Base-by-base conservation (phyloP, 2,888 invertebrate species). In the Hirtodrosophila trivittata region DNA sequence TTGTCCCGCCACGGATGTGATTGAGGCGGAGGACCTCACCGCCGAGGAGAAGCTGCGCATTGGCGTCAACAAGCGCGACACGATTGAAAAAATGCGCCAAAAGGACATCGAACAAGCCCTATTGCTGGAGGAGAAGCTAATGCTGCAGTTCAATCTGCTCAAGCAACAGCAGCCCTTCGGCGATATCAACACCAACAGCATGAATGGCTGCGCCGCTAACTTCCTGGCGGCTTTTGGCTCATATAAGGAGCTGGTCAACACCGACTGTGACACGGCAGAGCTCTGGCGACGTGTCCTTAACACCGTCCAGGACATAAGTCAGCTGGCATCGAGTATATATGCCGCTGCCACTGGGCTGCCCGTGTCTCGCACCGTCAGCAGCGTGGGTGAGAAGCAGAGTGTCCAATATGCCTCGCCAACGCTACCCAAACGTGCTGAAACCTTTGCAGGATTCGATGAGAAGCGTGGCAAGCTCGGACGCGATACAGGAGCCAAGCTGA, bases 401-500 rank as follows among this genome's bases (percentile, higher is more conserved):
- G 94, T 94, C 18, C 93, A 95, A 0, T 97, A 96, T 89, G 94
- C 95, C 66, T 95, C 96, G 21, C 96, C 97, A 10, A 95, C 95
- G 30, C 91, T 98, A 65, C 98, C 98, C 12, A 95, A 97, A 80
- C 93, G 98, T 25, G 98, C 98, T 0, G 98, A 98, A 91, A 98
- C 98, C 2, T 98, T 98, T 91, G 97, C 97, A 1, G 98, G 98
- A 6, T 98, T 98, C 88, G 98, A 98, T 91, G 93, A 93, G 81
- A 90, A 90, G 65, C 87, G 91, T 9, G 88, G 77, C 46, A 91
- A 90, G 66, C 39, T 86, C 32, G 78, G 60, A 1, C 92, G 92
- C 89, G 90, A 92, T 68, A 92, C 92, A 81, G 92, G 92, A 50
- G 90, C 92, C 1, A 89, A 88, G 73, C 88, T 93, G 76, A 88